Base-by-base conservation (phyloP, 2,888 invertebrate genomes). In the Dasysyrphus tricinctus region DNA sequence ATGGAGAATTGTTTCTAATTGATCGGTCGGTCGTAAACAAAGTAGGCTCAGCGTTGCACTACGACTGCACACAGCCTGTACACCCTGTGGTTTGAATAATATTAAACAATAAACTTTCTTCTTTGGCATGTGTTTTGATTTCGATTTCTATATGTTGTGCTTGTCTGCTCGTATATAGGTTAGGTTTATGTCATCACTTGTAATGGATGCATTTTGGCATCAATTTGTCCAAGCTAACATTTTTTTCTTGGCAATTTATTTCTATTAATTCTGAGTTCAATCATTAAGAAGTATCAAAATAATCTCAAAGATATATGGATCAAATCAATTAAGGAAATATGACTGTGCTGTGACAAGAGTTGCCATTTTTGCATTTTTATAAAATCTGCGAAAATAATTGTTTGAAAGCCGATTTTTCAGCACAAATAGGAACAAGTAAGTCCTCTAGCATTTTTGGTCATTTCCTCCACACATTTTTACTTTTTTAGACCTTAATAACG, bases 261-360 rank as follows among this genome's bases (percentile, higher is more conserved):
- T 54, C 29, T 29, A 54, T 69, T 54, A 24, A 69, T 69, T 54
- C 39, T 39, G 37, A 69, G 69, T 69, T 51, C 69, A 69, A 69
- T 54, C 7, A 39, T 39, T 69, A 29, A 39, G 54, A 4, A 32
- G n/a, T 39, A 29, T 39, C 7, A 2, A 54, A 54, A 54, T 39
- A 69, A 39, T 54, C 39, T 69, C 39, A 39, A n/a, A 42, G 14
- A 14, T 16, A 67, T 49, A 11, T 69, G 54, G 54, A 69, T 7
- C 69, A 42, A 69, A 69, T 54, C 54, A 69, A 69, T 69, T 69
- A 69, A 54, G 29, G 37, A 54, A 24, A 54, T 51, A 29, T 54
- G 9, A 29, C 42, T 44, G 16, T 8, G 3, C 47, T 47, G 2
- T 47, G 2, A 9, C 3, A 5, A 39, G 63, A 0, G n/a, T 54